Evolutionary conservation across 2,888 invertebrate genomes (phyloP).

Genomic region (Sepioteuthis lessoniana): DNA sequence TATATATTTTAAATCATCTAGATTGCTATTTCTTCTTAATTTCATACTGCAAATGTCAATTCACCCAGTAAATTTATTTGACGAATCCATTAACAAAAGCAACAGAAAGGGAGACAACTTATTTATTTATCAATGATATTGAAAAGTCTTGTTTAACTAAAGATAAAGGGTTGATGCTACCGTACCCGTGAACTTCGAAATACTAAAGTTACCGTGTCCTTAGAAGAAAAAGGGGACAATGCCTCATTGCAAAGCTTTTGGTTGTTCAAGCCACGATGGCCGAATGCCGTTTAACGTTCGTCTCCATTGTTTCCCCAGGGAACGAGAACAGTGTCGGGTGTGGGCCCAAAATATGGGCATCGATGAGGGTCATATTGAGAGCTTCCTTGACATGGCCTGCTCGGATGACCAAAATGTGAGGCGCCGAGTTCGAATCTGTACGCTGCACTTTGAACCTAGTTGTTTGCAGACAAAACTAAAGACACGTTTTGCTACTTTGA

Average conservation of each 20-base stretch:
- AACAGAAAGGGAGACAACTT: no score
- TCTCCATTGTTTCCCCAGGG: constrained; percentile 4
- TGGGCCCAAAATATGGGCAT: constrained; percentile 41
- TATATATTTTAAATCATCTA: no score
- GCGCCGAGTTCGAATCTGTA: constrained; percentile 39
- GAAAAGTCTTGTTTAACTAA: not conserved
- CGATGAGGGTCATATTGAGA: not conserved
- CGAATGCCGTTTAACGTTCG: not conserved
- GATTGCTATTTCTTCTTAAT: no score
- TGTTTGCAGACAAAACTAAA: constrained; percentile 36
- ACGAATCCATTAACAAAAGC: no score
- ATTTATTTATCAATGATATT: no score
- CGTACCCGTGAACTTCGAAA: not conserved
- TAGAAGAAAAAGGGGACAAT: not conserved
- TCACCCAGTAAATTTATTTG: no score
- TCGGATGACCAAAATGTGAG: constrained; percentile 8
- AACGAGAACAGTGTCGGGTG: not conserved
- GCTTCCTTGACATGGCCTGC: constrained; percentile 43
- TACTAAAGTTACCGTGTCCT: not conserved
- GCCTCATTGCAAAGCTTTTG: constrained; percentile 42
- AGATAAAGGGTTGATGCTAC: no score
- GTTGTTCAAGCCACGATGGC: constrained; percentile 42
- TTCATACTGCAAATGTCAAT: no score
- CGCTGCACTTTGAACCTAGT: constrained; percentile 21
- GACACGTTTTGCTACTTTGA: not conserved